Evolutionary conservation across 2,888 invertebrate species (phyloP).

Genomic region (Drosophila atripex): DNA sequence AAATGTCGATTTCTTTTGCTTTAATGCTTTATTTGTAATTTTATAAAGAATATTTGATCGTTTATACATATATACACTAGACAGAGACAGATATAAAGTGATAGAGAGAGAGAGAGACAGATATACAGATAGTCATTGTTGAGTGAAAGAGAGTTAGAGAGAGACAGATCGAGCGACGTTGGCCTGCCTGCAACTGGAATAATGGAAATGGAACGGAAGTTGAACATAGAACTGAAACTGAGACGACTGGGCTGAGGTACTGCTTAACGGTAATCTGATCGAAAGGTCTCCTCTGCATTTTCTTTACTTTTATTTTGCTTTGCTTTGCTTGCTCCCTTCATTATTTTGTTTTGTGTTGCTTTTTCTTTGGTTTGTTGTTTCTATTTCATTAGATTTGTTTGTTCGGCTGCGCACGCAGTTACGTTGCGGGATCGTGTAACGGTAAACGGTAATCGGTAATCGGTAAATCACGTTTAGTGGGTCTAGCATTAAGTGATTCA

Average conservation of each 20-base stretch:
- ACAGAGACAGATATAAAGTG: slow-evolving; percentile 26
- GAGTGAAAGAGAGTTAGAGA: slow-evolving; percentile 16
- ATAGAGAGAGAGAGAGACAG: neutral
- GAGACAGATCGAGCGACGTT: slow-evolving; percentile 27
- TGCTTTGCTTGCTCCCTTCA: slow-evolving; percentile 37
- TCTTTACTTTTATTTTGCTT: slow-evolving; percentile 35
- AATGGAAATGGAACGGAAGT: slow-evolving; percentile 33
- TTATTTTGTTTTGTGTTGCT: slow-evolving; percentile 56
- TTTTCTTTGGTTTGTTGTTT: slow-evolving; percentile 40
- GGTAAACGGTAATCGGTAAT: slow-evolving; percentile 43
- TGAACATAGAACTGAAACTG: slow-evolving; percentile 53
- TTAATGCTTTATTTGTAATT: slow-evolving; percentile 48
- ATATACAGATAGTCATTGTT: neutral
- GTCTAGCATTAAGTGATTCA: slow-evolving; percentile 60
- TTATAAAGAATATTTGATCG: slow-evolving; percentile 46
- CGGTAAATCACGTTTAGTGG: slow-evolving; percentile 69
- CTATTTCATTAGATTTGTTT: slow-evolving; percentile 67
- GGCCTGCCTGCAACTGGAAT: slow-evolving; percentile 29
- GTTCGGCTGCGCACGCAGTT: slow-evolving; percentile 55
- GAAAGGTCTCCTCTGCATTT: slow-evolving; percentile 16
- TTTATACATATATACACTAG: slow-evolving; percentile 38
- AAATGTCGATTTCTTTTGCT: slow-evolving; percentile 81
- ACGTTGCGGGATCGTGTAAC: slow-evolving; percentile 45
- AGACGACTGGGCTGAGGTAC: slow-evolving; percentile 81
- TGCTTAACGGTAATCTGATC: slow-evolving; percentile 82